Base-by-base conservation (phyloP, 2,113 vertebrate genomes). In the Nyctereutes procyonoides region DNA sequence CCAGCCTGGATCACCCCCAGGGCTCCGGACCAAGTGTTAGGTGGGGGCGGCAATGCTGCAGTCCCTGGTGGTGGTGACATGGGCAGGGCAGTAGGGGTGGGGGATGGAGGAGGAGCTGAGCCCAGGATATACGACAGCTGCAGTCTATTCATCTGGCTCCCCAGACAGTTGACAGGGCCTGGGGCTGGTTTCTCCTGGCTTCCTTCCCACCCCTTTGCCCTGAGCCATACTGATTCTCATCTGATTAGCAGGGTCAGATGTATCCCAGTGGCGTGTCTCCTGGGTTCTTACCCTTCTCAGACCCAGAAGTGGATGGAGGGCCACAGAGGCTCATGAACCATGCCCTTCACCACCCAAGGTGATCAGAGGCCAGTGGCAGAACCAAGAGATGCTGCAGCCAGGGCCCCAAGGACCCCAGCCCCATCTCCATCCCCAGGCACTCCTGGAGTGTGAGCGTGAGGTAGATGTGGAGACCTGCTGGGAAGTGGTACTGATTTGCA, bases 191-290 rank as follows among this genome's bases (percentile, higher is more conserved):
- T 55, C 14, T 85, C 67, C n/a, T 0, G 14, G 38, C 65, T 43
- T 58, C 48, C 26, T 88, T 85, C 79, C 48, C 1, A 1, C 1
- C 12, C 13, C 11, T 62, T 65, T 95, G 14, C 43, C n/a, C 55
- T 22, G 58, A 38, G 17, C 43, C 2, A 20, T 28, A 71, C 4
- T 38, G 48, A 55, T 69, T 85, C 28, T 60, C 0, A 0, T 77
- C 62, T 28, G 56, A 35, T 17, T 8, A 91, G 82, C 55, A 26
- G 26, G 53, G 58, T 32, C 55, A 96, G 85, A 83, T 88, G 62
- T 0, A 0, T 63, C 14, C 65, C 83, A 8, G 2, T n/a, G 87
- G 76, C 8, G 0, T 1, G 0, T 58, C 28, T 96, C 76, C n/a
- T 1, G 4, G 48, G 17, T 67, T 48, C 26, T n/a, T 51, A 77